Evolutionary conservation across 2,888 invertebrate species (phyloP), one percentile per base, ranked within the genome.

Genomic region (Poecilobothrus nobilitatus): DNA sequence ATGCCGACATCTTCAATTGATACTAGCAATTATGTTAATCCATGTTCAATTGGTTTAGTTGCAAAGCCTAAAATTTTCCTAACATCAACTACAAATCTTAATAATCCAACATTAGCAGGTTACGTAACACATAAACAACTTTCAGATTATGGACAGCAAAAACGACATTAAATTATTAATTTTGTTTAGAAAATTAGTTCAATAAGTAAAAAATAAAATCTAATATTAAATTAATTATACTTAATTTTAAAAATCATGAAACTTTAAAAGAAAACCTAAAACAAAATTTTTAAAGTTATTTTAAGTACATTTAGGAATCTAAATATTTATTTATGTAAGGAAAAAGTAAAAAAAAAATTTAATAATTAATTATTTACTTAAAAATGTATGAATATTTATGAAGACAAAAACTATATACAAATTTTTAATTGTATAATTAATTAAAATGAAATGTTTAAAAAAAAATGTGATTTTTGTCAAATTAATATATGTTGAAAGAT

Each of bases 51-150:
- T 63, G 10, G 18, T 63, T 22, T 63, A 22, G 63, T 22, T 27
- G 22, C 63, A 2, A 53, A 53, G 21, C 20, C 65, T 10, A 65
- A 65, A 34, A 10, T 33, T 34, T 20, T 34, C n/a, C 9, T 34
- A 37, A 65, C n/a, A 65, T 33, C 33, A 33, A 33, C 67, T 66
- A 21, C 37, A 67, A 10, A 21, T 12, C 10, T 68, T 68, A 68
- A 68, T 63, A 71, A 72, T 34, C 68, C 73, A 22, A 74, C 71
- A 66, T 76, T 76, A 68, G 75, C 74, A 68, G 78, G 78, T 7
- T 78, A 78, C 72, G 78, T 78, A 22, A 78, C 78, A 62, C 78
- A 78, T 68, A 77, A 76, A 72, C 78, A 78, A 70, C 71, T 78
- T 5, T 77, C 77, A 22, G 76, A 74, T 66, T 78, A 76, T 72